Percentiles rank a stretch among this genome's conserved stretches.
phyloP scores from a whole-genome alignment of 1,140 invertebrate genomes.

The Colletes latitarsis region DNA sequence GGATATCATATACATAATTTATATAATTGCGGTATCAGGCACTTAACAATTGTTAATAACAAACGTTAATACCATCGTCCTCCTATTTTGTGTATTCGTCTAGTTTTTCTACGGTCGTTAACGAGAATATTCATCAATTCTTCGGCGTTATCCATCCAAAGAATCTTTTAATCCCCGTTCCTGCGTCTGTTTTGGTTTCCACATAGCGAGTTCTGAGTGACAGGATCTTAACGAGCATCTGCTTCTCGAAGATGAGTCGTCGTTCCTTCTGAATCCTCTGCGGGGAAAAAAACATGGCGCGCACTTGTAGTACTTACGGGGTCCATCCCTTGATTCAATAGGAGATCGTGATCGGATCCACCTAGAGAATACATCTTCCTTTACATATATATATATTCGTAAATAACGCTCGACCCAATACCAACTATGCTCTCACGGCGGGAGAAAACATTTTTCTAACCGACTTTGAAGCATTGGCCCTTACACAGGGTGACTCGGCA shows the following conservation, averaged over 20 bases:
- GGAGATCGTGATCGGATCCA: conserved; percentile 48
- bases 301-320: conserved; percentile 15
- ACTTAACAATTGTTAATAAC: too few relatives aligned
- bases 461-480: conserved; percentile 38
- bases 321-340: conserved; percentile 44
- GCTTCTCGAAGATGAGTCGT: conserved; percentile 53
- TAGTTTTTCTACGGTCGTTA: conserved; percentile 1
- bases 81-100: conserved; percentile 10
- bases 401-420: conserved; percentile 5
- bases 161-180: conserved; percentile 71
- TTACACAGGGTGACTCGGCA: conserved; percentile 61
- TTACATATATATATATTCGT: not conserved
- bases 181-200: conserved; percentile 29
- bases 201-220: conserved; percentile 63
- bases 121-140: conserved; percentile 57
- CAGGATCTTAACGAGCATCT: conserved; percentile 78
- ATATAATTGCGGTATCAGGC: too few relatives aligned
- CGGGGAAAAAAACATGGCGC: conserved; percentile 37
- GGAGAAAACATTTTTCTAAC: conserved; percentile 52
- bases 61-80: too few relatives aligned
- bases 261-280: conserved; percentile 27
- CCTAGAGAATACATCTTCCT: not conserved
- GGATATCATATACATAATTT: too few relatives aligned
- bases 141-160: conserved; percentile 51
- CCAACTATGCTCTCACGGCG: conserved; percentile 12